phyloP scores from a whole-genome alignment of 2,888 invertebrate genomes.

The Lymantria dispar region DNA sequence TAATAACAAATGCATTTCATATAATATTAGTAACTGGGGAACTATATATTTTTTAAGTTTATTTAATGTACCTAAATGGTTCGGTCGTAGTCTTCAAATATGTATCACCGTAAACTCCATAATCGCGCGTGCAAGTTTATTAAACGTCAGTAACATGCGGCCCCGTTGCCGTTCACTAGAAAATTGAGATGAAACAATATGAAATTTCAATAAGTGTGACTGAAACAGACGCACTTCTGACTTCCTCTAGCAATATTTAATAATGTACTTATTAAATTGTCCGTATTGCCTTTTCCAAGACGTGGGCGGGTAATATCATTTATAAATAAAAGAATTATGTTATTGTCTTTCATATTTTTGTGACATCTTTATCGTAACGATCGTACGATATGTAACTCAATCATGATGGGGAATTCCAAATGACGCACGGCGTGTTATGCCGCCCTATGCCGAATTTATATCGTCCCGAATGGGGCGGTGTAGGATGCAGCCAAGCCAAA shows the following conservation, averaged over 20 bases:
- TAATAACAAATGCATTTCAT: too few relatives aligned
- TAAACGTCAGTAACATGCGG: constrained; percentile 65
- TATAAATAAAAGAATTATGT: constrained; percentile 9
- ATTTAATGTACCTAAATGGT: not conserved
- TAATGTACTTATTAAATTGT: constrained; percentile 36
- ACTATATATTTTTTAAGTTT: too few relatives aligned
- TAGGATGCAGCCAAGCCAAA: too few relatives aligned
- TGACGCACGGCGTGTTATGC: too few relatives aligned
- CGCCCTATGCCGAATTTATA: too few relatives aligned
- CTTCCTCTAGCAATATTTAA: constrained; percentile 30
- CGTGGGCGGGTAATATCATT: constrained; percentile 4
- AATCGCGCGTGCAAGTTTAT: constrained; percentile 58
- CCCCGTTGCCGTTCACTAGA: constrained; percentile 37
- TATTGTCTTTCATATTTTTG: constrained; percentile 7
- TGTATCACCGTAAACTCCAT: constrained; percentile 55
- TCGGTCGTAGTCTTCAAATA: constrained; percentile 33
- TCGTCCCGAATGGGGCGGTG: too few relatives aligned
- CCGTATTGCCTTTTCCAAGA: constrained; percentile 9
- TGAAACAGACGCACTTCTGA: constrained; percentile 39
- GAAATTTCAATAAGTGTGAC: constrained; percentile 40
- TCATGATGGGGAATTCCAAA: not conserved
- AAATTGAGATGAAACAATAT: constrained; percentile 51
- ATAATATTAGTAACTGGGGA: too few relatives aligned
- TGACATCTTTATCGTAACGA: constrained; percentile 7
- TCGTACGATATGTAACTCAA: constrained; percentile 9